Conservation (phyloP, 2,888 invertebrate species). For the Dysmachus trigonus region DNA sequence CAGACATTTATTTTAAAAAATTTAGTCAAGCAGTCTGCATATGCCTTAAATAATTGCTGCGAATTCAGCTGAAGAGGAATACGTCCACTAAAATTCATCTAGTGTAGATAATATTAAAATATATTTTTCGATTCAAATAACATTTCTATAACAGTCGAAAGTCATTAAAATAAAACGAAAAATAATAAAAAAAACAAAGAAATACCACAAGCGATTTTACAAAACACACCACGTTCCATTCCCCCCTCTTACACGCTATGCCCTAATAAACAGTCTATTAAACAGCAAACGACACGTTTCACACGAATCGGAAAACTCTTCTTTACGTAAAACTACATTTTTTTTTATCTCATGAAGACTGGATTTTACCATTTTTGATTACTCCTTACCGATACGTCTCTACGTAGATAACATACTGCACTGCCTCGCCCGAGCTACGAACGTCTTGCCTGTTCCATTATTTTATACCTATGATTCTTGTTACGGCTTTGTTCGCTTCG, state of each 20-base stretch:
- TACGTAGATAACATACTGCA: neutral
- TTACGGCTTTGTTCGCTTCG: conserved; percentile 27
- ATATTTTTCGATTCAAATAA: neutral
- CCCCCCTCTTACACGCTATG: neutral
- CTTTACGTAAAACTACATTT: conserved; percentile 21
- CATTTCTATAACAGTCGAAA: neutral
- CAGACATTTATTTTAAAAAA: neutral
- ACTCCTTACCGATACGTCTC: neutral
- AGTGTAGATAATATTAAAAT: neutral
- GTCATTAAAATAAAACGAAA: neutral
- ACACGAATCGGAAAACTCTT: conserved; percentile 19
- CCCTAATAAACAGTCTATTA: conserved; percentile 23
- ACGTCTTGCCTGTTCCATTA: neutral
- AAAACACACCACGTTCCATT: neutral
- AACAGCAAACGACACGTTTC: conserved; percentile 28
- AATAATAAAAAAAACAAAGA: neutral
- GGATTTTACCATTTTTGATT: conserved; percentile 30
- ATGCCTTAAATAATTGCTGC: too few relatives aligned
- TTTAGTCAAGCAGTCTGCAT: neutral
- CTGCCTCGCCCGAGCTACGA: neutral
- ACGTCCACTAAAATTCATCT: neutral
- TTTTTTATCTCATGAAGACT: conserved; percentile 11
- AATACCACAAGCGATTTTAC: neutral
- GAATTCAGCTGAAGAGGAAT: too few relatives aligned
- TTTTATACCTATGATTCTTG: neutral